Conservation (phyloP, 2,113 vertebrate genomes). For the Bagarius yarrelli region DNA sequence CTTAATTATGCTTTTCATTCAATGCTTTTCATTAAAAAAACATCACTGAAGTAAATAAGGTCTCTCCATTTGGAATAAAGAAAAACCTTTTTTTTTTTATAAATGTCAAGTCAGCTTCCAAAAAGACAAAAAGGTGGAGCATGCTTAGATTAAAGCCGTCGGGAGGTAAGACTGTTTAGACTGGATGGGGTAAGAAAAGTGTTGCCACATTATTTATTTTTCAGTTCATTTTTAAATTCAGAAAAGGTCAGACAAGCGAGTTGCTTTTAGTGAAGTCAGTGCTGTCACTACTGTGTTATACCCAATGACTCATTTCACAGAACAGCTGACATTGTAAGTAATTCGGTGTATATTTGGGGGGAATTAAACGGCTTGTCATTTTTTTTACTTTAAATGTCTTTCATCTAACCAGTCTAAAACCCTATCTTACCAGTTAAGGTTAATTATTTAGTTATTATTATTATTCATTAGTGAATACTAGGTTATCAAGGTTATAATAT, state of each 20-base stretch:
- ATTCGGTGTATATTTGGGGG: neutral
- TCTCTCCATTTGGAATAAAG: neutral
- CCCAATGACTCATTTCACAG: neutral
- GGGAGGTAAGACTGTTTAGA: slow-evolving; percentile 3
- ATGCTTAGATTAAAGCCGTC: neutral
- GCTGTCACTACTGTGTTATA: slow-evolving; percentile 7
- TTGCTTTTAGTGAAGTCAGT: slow-evolving; percentile 2
- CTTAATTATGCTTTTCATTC: too few relatives aligned
- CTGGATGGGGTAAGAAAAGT: neutral
- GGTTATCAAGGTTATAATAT: too few relatives aligned
- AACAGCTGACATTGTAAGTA: slow-evolving; percentile 6
- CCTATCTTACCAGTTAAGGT: too few relatives aligned
- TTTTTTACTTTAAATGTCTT: too few relatives aligned
- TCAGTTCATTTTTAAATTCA: neutral
- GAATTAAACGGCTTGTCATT: too few relatives aligned
- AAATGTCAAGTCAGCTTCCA: neutral
- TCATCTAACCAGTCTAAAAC: too few relatives aligned
- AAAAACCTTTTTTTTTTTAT: neutral
- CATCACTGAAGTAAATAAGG: neutral
- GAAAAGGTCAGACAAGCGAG: slow-evolving; percentile 2
- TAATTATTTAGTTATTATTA: too few relatives aligned
- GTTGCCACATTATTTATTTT: slow-evolving; percentile 17
- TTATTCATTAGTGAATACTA: too few relatives aligned
- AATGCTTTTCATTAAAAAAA: neutral
- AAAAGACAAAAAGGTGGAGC: neutral